These are phyloP conservation scores for Neodiprion pinetum DNA, from an alignment of 1,140 invertebrate species.

Conservation along the genomic window DNA sequence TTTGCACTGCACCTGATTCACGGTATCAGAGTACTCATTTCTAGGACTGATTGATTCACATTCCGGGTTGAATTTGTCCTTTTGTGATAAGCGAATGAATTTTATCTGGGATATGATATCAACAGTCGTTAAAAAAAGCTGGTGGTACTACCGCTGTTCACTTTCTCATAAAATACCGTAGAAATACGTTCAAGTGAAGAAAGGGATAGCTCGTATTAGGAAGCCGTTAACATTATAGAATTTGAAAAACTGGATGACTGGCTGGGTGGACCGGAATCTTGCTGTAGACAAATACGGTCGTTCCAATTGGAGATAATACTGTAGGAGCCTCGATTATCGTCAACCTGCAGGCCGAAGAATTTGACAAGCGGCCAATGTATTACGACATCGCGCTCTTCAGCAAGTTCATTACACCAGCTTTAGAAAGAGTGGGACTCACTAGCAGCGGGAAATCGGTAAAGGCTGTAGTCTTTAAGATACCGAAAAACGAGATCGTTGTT, in stretches of 20 bases:
- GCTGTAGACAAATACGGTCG: constrained; percentile 71
- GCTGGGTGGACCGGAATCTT: constrained; percentile 83
- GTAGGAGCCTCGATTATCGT: constrained; percentile 76
- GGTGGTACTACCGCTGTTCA: no score
- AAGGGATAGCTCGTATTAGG: background rate
- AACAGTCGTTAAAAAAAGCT: no score
- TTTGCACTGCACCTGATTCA: no score
- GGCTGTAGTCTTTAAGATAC: constrained; percentile 58
- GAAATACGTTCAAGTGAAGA: background rate
- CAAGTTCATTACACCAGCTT: constrained; percentile 66
- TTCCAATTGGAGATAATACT: constrained; percentile 73
- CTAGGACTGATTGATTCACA: no score
- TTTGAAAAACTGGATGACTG: constrained; percentile 64
- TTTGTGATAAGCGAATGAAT: no score
- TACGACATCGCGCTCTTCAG: constrained; percentile 77
- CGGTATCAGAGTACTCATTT: no score
- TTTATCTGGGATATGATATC: no score
- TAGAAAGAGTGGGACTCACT: constrained; percentile 46
- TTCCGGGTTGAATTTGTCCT: no score
- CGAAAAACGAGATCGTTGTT: constrained; percentile 59
- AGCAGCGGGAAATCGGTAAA: constrained; percentile 34
- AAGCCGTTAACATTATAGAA: constrained; percentile 47
- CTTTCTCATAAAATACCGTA: no score
- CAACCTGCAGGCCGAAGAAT: constrained; percentile 62
- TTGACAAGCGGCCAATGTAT: constrained; percentile 78